Evolutionary conservation across 2,113 vertebrate genomes (phyloP).

Genomic region (Stomatorhinus ivindoensis): DNA sequence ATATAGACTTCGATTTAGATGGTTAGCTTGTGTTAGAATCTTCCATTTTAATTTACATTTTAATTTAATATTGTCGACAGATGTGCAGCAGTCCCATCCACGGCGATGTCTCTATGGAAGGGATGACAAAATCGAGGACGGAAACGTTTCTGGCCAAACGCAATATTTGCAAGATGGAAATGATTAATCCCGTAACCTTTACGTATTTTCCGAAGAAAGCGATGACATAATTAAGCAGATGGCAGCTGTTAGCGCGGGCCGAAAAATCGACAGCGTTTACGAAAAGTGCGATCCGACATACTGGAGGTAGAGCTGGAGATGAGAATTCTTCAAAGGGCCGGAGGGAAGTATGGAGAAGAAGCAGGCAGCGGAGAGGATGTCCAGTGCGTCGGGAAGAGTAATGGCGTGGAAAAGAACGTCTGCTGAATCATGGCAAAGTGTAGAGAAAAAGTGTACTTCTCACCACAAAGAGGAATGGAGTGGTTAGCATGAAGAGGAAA

Average conservation of each 20-base stretch:
- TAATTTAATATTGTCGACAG: not conserved
- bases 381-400: not conserved
- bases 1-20: not conserved
- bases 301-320: not conserved
- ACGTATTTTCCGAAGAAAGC: not conserved
- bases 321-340: not conserved
- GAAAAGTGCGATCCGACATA: not conserved
- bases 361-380: not conserved
- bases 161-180: not conserved
- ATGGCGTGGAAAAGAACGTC: not conserved
- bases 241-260: not conserved
- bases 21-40: not conserved
- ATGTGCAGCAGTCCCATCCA: not conserved
- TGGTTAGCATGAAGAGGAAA: not conserved
- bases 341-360: not conserved
- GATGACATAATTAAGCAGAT: slow-evolving; percentile 6
- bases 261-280: not conserved
- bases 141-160: not conserved
- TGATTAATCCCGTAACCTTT: not conserved
- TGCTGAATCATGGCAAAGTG: not conserved
- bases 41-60: not conserved
- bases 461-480: not conserved
- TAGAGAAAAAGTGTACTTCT: not conserved
- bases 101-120: not conserved
- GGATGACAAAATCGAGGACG: not conserved